A percentile compares a stretch with the other conserved stretches of the same genome.
These are phyloP conservation scores for Entomobrya proxima DNA, from an alignment of 2,888 invertebrate species.

Conservation along the genomic window DNA sequence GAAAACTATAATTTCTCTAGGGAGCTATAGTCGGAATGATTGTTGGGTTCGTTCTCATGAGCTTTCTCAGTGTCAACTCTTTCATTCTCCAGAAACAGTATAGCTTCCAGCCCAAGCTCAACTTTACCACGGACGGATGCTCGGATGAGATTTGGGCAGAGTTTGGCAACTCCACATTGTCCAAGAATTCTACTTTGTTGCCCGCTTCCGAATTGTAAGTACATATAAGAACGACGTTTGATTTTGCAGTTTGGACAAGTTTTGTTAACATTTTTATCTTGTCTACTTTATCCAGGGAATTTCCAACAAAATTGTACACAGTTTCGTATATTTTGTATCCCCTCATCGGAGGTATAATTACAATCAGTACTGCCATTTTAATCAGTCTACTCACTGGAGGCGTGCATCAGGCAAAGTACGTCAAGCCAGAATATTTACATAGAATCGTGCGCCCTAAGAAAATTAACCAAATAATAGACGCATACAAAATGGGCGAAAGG, in stretches of 20 bases:
- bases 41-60: constrained; percentile 55
- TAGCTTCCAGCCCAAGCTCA: constrained; percentile 57
- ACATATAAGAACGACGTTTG: neutral
- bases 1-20: constrained; percentile 20
- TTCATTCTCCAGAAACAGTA: constrained; percentile 64
- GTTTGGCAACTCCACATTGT: constrained; percentile 6
- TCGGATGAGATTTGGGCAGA: constrained; percentile 23
- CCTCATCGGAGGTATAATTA: constrained; percentile 67
- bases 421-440: constrained; percentile 66
- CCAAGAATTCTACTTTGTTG: constrained; percentile 9
- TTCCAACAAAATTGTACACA: constrained; percentile 61
- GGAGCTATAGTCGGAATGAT: constrained; percentile 69
- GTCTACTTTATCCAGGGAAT: constrained; percentile 47
- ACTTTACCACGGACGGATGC: constrained; percentile 46
- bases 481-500: constrained; percentile 10
- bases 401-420: constrained; percentile 39
- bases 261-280: neutral
- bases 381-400: constrained; percentile 61
- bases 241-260: neutral
- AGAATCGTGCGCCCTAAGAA: constrained; percentile 63
- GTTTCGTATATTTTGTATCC: constrained; percentile 69
- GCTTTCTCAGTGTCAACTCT: constrained; percentile 62
- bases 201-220: constrained; percentile 43
- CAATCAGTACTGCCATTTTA: constrained; percentile 54
- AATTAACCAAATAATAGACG: neutral